Conservation (phyloP, 2,113 vertebrate species). For the Cercopithecus mona region DNA sequence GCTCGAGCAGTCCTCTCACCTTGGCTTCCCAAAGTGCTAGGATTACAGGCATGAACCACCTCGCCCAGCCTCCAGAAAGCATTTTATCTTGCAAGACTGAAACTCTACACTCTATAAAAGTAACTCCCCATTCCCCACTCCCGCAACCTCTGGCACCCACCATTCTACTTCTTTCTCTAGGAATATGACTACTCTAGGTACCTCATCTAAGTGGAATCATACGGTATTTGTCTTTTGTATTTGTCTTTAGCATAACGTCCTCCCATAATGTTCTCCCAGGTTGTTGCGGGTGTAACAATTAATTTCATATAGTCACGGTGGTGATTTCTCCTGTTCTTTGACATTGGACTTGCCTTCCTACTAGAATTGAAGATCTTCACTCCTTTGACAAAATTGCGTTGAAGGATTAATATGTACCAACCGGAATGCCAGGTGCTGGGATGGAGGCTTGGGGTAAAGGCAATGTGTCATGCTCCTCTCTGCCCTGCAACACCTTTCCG, state of each 20-base stretch:
- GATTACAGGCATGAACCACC: too few relatives aligned
- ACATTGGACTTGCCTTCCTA: not conserved
- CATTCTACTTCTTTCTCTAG: not conserved
- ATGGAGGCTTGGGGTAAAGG: not conserved
- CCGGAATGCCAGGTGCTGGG: not conserved
- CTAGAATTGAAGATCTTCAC: not conserved
- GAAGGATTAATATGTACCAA: not conserved
- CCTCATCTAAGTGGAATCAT: not conserved
- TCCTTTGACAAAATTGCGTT: not conserved
- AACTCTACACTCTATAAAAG: not conserved
- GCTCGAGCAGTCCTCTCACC: too few relatives aligned
- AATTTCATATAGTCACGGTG: not conserved
- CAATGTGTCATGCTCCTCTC: not conserved
- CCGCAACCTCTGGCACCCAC: too few relatives aligned
- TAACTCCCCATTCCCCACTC: accelerated
- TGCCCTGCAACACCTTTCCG: accelerated
- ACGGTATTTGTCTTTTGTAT: not conserved
- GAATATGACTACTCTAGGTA: not conserved
- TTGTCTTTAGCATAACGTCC: not conserved
- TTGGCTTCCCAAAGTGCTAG: too few relatives aligned
- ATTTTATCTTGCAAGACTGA: not conserved
- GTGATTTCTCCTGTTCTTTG: not conserved
- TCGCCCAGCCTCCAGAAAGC: not conserved
- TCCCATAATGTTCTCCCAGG: not conserved
- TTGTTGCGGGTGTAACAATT: not conserved